Conservation (phyloP, 2,113 vertebrate species). For the Heterochromis multidens region DNA sequence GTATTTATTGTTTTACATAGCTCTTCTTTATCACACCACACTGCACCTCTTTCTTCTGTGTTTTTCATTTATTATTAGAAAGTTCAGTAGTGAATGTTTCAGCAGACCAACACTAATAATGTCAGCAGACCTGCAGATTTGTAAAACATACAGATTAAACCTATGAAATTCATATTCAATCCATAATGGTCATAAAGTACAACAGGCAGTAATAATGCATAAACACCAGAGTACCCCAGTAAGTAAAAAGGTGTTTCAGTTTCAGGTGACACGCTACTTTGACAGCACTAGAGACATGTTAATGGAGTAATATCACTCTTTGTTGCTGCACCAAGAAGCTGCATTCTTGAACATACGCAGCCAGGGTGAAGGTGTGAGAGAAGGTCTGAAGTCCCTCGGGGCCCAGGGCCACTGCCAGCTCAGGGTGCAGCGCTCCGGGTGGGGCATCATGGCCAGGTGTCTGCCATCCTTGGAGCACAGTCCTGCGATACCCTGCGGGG, state of each 20-base stretch:
- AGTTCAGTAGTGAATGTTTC: background rate
- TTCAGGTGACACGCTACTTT: background rate
- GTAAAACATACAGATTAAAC: background rate
- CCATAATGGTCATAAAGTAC: background rate
- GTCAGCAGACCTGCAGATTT: background rate
- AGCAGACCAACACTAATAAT: background rate
- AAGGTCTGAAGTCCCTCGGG: conserved; percentile 61
- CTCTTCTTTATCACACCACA: background rate
- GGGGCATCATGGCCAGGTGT: conserved; percentile 91
- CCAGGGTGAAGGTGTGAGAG: conserved; percentile 82
- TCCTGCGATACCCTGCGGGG: conserved; percentile 79
- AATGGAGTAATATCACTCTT: background rate
- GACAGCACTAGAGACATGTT: background rate
- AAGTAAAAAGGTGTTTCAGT: background rate
- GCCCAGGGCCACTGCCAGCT: conserved; percentile 93
- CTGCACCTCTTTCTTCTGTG: background rate
- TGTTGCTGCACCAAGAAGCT: conserved; percentile 77
- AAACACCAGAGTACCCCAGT: background rate
- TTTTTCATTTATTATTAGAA: background rate
- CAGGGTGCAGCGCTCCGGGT: conserved; percentile 85
- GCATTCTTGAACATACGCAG: conserved; percentile 85
- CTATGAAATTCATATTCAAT: background rate
- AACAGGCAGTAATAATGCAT: background rate
- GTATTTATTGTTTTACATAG: conserved; percentile 43
- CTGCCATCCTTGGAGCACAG: conserved; percentile 84